Evolutionary conservation across 2,797 vertebrate genomes (phyloP), one percentile per base, ranked within the genome.

Genomic region (Mormyrus proboscirostris): DNA sequence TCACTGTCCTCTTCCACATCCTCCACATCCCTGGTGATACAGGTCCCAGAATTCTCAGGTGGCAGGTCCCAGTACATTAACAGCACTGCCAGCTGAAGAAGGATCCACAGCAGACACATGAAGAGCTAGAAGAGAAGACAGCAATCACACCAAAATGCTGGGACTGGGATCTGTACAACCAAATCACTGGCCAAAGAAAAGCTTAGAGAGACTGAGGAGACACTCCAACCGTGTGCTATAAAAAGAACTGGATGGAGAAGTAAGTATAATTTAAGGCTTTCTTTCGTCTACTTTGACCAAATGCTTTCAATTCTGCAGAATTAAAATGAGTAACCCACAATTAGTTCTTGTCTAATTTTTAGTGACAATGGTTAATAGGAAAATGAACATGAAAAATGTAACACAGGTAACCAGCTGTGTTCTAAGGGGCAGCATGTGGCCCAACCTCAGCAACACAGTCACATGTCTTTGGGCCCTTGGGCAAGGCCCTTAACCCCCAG

Each of bases 61-160:
- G 94, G 94, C 33, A 95, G 82, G n/a, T 97, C 97, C 93, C 95
- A 95, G 92, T 96, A 96, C 89, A 96, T 90, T 2, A 91, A 90
- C 90, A 95, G 89, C 50, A 97, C 93, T 0, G 94, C 92, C 51
- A 95, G 92, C 92, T 97, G 96, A 76, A 97, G 94, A 92, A 97
- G 93, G 90, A 94, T 87, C 97, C 97, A 97, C 92, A 97, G 90
- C 89, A 94, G 90, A 84, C 96, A 97, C 96, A 97, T 97, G 92
- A 97, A 97, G 91, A 97, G 94, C 96, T 97, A 92, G 83, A 19
- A 89, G 53, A 1, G 19, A 29, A 86, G 19, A 85, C 49, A 53
- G 4, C 83, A 29, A 53, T 25, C 49, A 79, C 0, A n/a, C 38
- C 16, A 3, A 41, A 10, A 44, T 79, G 33, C 38, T n/a, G 38